A percentile compares a stretch with the other conserved stretches of the same genome.
Conservation (phyloP, 2,888 invertebrate species). For the Phasia obesa region DNA sequence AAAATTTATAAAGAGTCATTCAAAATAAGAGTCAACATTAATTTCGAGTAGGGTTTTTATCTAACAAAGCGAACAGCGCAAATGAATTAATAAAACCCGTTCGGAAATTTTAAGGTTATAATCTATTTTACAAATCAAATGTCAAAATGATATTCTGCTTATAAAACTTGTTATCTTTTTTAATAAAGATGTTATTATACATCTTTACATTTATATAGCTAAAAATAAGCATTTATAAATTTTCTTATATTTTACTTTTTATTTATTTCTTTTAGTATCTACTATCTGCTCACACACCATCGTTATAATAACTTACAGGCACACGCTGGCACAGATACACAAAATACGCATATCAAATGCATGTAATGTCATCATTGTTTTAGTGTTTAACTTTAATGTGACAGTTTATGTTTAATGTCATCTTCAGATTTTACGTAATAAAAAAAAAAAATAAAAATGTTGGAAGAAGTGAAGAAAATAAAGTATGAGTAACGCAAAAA, state of each 20-base stretch:
- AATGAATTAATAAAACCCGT: no score
- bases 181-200: background rate
- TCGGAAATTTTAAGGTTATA: no score
- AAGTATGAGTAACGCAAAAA: constrained; percentile 13
- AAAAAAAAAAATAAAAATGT: constrained; percentile 20
- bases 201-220: no score
- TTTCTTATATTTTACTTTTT: constrained; percentile 11
- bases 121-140: no score
- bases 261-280: background rate
- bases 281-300: background rate
- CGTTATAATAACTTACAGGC: background rate
- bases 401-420: constrained; percentile 62
- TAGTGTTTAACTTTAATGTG: constrained; percentile 53
- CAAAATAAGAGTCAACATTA: no score
- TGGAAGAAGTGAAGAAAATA: background rate
- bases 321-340: constrained; percentile 3
- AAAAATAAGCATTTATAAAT: no score
- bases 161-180: no score
- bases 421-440: constrained; percentile 10
- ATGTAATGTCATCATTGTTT: constrained; percentile 59
- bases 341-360: constrained; percentile 27
- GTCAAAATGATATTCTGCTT: no score
- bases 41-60: no score
- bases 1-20: no score
- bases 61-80: no score